Evolutionary conservation across 2,888 invertebrate species (phyloP), one percentile per base, ranked within the genome.

Genomic region (Drosophila hamatofila): DNA sequence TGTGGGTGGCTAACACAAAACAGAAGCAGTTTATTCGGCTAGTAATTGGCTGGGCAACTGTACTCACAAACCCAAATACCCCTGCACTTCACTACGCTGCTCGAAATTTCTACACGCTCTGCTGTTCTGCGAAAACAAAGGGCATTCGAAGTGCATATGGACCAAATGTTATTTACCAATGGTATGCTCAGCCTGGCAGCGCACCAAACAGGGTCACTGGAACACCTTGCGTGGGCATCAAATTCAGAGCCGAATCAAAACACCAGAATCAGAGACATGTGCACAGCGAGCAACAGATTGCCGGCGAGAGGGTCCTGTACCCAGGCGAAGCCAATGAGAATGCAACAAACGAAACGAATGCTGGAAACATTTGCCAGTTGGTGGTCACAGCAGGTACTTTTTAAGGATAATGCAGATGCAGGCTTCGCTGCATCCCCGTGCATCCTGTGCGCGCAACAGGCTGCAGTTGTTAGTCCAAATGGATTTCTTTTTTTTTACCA

Each of bases 211-310:
- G 81, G 86, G 79, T 86, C 86, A 81, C 72, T 78, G 74, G 78
- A 86, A 90, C 87, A 87, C 90, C 87, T 87, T 87, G 87, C 87
- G 57, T 62, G 73, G 78, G 75, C 78, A 78, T 73, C 78, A 69
- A 64, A 83, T 85, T 70, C 77, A 42, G 65, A 52, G 25, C 60
- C 60, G 66, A 78, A 83, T 62, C 70, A 65, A 46, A 73, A 55
- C 55, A 64, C n/a, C 35, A 42, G 73, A 68, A 68, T 77, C 63
- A 59, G 65, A 54, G 88, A 88, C 87, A 87, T 87, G 90, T 87
- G 88, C 88, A 83, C 51, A 16, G 55, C 44, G 49, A 68, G 88
- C 88, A 87, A 88, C 90, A 90, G 89, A 78, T 88, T 87, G 86
- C 63, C 57, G 54, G 54, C 51, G 37, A 57, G 51, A 57, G 57